phyloP scores from a whole-genome alignment of 2,797 vertebrate genomes.

The Sphenodon punctatus region DNA sequence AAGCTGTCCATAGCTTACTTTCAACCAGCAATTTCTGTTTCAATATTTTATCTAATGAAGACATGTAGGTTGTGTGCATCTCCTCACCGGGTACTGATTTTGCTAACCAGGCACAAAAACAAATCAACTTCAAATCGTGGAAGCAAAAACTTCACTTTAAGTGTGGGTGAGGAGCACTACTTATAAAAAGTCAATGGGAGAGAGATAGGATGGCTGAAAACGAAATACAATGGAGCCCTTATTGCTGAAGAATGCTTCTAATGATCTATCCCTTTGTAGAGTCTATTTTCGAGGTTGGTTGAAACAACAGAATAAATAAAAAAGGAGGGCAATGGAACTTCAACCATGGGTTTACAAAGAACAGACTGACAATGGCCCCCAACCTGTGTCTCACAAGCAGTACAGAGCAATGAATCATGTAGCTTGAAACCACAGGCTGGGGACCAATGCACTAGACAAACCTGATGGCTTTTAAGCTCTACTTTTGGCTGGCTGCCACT shows the following conservation, averaged over 20 bases:
- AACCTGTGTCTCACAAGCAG: too few species aligned
- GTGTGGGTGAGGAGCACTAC: neutral
- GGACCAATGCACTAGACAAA: neutral
- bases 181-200: neutral
- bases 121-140: too few species aligned
- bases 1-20: slow-evolving; percentile 16
- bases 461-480: neutral
- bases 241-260: neutral
- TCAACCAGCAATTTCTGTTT: neutral
- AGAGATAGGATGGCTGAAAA: neutral
- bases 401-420: neutral
- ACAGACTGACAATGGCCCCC: too few species aligned
- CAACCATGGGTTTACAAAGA: too few species aligned
- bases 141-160: too few species aligned
- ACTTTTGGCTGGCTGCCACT: neutral
- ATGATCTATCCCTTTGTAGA: too few species aligned
- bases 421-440: neutral
- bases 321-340: neutral
- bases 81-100: too few species aligned
- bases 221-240: neutral
- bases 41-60: neutral
- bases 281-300: too few species aligned
- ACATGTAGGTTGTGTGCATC: accelerated
- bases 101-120: too few species aligned
- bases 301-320: neutral